A percentile compares a stretch with the other conserved stretches of the same genome.
Evolutionary conservation across 2,113 vertebrate genomes (phyloP).

Genomic region (Eulemur macaco): DNA sequence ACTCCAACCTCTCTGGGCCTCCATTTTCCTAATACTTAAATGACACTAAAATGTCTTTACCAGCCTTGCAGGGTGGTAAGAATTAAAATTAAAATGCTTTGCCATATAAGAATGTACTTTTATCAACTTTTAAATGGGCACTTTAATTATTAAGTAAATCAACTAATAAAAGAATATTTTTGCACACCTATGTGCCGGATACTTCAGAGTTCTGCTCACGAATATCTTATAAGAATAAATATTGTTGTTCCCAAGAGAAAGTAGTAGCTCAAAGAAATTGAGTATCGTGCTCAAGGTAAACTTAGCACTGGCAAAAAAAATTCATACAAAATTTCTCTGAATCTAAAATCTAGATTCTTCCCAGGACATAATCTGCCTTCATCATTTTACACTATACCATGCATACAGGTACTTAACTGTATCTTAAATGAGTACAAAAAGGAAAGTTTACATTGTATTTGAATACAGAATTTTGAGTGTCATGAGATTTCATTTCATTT

Average conservation of each 20-base stretch:
- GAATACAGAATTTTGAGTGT: neutral
- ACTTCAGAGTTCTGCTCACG: neutral
- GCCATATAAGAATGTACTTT: neutral
- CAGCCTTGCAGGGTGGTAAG: neutral
- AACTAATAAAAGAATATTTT: conserved; percentile 22
- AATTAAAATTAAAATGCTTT: neutral
- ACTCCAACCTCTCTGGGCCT: neutral
- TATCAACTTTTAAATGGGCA: neutral
- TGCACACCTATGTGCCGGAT: neutral
- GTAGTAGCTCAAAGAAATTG: neutral
- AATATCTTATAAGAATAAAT: neutral
- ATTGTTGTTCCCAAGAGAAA: conserved; percentile 6
- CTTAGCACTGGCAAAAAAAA: neutral
- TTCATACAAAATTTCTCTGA: neutral
- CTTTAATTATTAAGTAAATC: neutral
- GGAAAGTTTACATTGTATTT: neutral
- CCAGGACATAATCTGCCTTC: neutral
- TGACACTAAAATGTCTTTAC: neutral
- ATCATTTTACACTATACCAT: neutral
- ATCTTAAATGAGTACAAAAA: neutral
- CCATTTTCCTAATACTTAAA: conserved; percentile 16
- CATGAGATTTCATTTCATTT: conserved; percentile 12
- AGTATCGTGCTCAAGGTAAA: neutral
- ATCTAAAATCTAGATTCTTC: neutral
- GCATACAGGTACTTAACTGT: neutral